Conservation (phyloP, 1,140 invertebrate species). For the Euwallacea fornicatus region DNA sequence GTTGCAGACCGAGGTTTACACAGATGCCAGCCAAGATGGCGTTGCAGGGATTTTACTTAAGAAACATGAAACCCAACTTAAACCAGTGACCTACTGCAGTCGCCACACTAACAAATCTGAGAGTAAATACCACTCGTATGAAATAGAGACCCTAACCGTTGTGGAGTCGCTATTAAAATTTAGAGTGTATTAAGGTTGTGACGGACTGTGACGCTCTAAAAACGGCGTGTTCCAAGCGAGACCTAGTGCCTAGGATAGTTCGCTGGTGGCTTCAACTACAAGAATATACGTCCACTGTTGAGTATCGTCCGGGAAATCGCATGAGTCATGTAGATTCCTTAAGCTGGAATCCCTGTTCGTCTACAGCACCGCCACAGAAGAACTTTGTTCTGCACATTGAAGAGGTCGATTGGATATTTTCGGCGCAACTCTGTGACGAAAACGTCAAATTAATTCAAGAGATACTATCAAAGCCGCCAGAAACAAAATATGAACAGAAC, state of each 20-base stretch:
- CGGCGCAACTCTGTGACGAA: too few relatives aligned
- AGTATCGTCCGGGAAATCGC: too few relatives aligned
- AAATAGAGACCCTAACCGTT: conserved; percentile 5
- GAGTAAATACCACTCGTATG: conserved; percentile 27
- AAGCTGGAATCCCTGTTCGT: too few relatives aligned
- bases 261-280: background rate
- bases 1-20: conserved; percentile 8
- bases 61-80: conserved; percentile 18
- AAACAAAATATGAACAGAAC: too few relatives aligned
- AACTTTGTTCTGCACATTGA: too few relatives aligned
- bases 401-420: too few relatives aligned
- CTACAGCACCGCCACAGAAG: too few relatives aligned
- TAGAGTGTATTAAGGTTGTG: conserved; percentile 45
- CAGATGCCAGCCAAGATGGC: conserved; percentile 37
- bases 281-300: too few relatives aligned
- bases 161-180: conserved; percentile 46
- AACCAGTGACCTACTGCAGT: conserved; percentile 34
- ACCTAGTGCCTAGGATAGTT: conserved; percentile 41
- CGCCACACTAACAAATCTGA: conserved; percentile 25
- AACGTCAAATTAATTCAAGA: too few relatives aligned
- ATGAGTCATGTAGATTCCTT: too few relatives aligned
- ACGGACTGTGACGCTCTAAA: conserved; percentile 52
- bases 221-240: conserved; percentile 49
- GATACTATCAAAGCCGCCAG: too few relatives aligned
- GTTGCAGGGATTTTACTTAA: conserved; percentile 50